Base-by-base conservation (phyloP, 64 coral and sea anemone species). In the Anthopleura sola region DNA sequence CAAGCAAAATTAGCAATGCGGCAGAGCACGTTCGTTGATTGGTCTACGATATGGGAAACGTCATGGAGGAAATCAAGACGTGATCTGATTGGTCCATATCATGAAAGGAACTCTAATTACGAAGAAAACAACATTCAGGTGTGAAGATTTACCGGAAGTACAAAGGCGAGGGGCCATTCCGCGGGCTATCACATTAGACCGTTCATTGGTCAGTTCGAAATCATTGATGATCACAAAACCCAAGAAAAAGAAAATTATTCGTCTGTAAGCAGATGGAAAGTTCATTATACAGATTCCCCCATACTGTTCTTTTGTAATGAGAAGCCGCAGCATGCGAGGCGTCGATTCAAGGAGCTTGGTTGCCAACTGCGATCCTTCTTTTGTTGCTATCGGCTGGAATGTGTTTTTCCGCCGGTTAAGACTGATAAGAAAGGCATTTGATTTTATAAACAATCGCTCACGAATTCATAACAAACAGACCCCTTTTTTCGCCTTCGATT, bases 41-140 rank as follows among this genome's bases (percentile, higher is more conserved):
- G 94, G 83, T 86, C 81, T 10, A 46, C 69, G 84, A 68, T 37
- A 81, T 3, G 60, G 54, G 38, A 85, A 66, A 79, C 7, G 57
- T 74, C 37, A 86, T 20, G n/a, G 55, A 46, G 60, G 20, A 86
- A 36, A n/a, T 34, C 40, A 49, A 53, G 56, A 81, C 84, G 15
- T 38, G 69, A 55, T 81, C 78, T 92, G 78, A 96, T 96, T 96
- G 90, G 94, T 44, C 50, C 10, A 55, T 83, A 86, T 51, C 19
- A 36, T 44, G 53, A 50, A 85, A 91, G 32, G 57, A 68, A 84
- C 66, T 86, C 87, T 93, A 93, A 93, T 93, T 86, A 89, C 14
- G 91, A 87, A 82, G 56, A 88, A 95, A 95, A 89, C 89, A 95
- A 86, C 82, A 85, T 68, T 75, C 75, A 78, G 14, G 82, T 87